Evolutionary conservation across 2,113 vertebrate species (phyloP).

Genomic region (Pogona vitticeps): DNA sequence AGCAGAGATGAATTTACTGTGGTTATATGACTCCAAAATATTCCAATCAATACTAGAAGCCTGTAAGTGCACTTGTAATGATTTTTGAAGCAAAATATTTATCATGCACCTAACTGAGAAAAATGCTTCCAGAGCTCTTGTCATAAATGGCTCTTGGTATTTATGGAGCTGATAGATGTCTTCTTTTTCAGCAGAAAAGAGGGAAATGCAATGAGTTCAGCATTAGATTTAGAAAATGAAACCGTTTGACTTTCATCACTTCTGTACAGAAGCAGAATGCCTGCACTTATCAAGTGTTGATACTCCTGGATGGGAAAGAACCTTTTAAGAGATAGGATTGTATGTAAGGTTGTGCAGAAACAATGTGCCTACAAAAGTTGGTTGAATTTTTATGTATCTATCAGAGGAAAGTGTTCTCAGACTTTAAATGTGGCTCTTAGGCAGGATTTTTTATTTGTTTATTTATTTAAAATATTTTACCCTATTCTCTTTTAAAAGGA

Average conservation of each 20-base stretch:
- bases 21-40: background rate
- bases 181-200: background rate
- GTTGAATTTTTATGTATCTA: background rate
- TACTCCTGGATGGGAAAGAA: background rate
- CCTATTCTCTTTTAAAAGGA: too few species aligned
- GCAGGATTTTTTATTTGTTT: background rate
- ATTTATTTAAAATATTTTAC: too few species aligned
- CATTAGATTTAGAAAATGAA: background rate
- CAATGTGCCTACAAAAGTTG: background rate
- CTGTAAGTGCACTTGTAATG: conserved; percentile 8
- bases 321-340: too few species aligned
- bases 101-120: background rate
- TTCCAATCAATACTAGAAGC: background rate
- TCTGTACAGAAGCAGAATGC: background rate
- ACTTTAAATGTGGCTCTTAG: too few species aligned
- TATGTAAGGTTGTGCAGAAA: background rate
- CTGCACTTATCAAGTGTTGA: background rate
- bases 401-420: background rate
- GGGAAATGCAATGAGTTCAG: background rate
- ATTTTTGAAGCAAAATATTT: conserved; percentile 25
- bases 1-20: background rate
- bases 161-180: background rate
- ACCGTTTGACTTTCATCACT: background rate
- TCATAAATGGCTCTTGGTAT: background rate
- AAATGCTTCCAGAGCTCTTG: background rate